phyloP scores from a whole-genome alignment of 2,797 vertebrate genomes.

The Sebastes steindachneri region DNA sequence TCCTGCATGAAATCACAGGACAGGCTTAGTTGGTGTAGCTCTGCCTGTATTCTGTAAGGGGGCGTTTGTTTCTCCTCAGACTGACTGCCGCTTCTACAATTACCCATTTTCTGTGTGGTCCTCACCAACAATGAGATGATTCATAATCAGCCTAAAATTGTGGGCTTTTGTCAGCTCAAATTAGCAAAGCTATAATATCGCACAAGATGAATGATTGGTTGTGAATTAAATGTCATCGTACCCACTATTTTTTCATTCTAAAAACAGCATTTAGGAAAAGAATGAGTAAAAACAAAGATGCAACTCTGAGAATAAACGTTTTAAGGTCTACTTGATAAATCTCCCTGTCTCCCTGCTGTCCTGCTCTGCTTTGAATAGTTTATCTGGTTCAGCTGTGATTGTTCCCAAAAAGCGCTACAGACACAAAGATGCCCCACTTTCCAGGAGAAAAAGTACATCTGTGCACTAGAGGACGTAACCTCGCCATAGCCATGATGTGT shows the following conservation, averaged over 20 bases:
- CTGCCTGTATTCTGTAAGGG: conserved; percentile 32
- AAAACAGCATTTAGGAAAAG: background rate
- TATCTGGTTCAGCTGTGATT: background rate
- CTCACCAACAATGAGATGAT: conserved; percentile 22
- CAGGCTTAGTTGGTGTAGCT: conserved; percentile 54
- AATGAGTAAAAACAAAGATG: background rate
- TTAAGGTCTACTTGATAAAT: background rate
- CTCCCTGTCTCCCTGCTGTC: background rate
- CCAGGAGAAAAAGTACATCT: background rate
- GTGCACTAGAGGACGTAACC: background rate
- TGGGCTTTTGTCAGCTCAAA: conserved; percentile 28
- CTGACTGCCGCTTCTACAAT: conserved; percentile 27
- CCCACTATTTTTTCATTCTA: background rate
- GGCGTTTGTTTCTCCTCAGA: conserved; percentile 29
- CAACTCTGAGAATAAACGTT: background rate
- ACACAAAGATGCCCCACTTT: background rate
- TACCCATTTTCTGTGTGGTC: conserved; percentile 22
- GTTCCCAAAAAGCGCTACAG: conserved; percentile 1
- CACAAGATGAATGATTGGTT: conserved; percentile 5
- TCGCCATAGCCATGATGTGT: background rate
- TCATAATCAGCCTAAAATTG: conserved; percentile 22
- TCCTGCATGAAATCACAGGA: conserved; percentile 70
- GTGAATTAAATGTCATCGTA: conserved; percentile 6
- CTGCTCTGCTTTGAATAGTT: background rate
- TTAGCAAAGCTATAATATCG: conserved; percentile 27